Evolutionary conservation across 2,113 vertebrate species (phyloP).

Genomic region (Platanista minor): DNA sequence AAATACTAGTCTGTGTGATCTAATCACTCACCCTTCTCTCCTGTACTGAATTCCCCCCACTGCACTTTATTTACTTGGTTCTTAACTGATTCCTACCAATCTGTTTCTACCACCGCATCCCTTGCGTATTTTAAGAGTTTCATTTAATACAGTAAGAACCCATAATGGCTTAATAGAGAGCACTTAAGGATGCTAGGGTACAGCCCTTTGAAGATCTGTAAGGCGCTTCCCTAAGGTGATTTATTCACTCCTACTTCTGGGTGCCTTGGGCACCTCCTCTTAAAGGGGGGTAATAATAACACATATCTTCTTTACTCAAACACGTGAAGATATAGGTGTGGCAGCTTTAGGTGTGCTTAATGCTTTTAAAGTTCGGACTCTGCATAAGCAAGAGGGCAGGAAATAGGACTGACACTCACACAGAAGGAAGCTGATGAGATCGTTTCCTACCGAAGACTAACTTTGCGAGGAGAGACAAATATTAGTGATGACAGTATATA

Average conservation of each 20-base stretch:
- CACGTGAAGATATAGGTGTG: neutral
- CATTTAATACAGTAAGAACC: slow-evolving; percentile 47
- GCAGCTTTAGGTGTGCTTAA: neutral
- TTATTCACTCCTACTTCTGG: neutral
- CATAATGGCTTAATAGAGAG: slow-evolving; percentile 50
- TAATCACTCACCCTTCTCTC: neutral
- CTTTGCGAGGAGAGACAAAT: neutral
- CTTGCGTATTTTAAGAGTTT: slow-evolving; percentile 36
- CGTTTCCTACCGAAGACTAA: neutral
- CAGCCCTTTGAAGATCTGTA: slow-evolving; percentile 26
- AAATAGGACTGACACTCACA: neutral
- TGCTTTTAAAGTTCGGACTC: neutral
- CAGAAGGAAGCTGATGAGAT: neutral
- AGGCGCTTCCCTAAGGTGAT: neutral
- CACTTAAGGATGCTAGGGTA: neutral
- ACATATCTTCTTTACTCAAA: neutral
- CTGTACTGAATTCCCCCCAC: neutral
- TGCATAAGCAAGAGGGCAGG: neutral
- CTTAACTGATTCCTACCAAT: neutral
- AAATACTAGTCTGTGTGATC: neutral
- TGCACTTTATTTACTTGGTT: neutral
- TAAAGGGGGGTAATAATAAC: neutral
- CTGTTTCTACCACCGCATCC: slow-evolving; percentile 1
- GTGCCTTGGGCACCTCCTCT: neutral
- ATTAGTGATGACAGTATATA: neutral